A percentile compares a stretch with the other conserved stretches of the same genome.
phyloP scores from a whole-genome alignment of 1,140 invertebrate species.

The Diabrotica undecimpunctata region DNA sequence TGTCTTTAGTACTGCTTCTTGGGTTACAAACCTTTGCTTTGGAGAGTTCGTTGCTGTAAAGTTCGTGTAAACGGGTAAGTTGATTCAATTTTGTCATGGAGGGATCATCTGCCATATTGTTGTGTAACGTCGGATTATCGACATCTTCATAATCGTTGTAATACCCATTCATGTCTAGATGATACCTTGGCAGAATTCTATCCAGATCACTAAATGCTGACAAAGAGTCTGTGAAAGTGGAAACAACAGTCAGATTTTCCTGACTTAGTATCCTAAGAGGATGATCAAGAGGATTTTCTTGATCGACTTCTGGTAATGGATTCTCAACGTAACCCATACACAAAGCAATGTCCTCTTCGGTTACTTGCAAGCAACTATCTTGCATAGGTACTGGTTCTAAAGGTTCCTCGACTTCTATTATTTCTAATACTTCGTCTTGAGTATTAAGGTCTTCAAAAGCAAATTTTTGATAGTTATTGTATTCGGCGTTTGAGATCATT shows the following conservation, averaged over 20 bases:
- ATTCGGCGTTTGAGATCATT: slow-evolving; percentile 56
- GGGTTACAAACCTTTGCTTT: slow-evolving; percentile 57
- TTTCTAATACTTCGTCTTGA: slow-evolving; percentile 72
- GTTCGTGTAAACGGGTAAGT: slow-evolving; percentile 62
- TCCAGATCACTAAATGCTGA: slow-evolving; percentile 73
- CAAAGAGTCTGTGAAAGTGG: slow-evolving; percentile 79
- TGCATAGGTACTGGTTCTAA: slow-evolving; percentile 76
- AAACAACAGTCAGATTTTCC: slow-evolving; percentile 85
- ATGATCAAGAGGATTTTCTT: slow-evolving; percentile 66
- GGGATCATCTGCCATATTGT: slow-evolving; percentile 38
- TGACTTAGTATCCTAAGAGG: slow-evolving; percentile 82
- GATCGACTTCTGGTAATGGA: slow-evolving; percentile 67
- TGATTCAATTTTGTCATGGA: slow-evolving; percentile 59
- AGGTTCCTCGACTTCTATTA: slow-evolving; percentile 77
- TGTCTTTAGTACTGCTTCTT: slow-evolving; percentile 48
- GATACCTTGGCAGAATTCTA: slow-evolving; percentile 48
- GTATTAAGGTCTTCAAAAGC: slow-evolving; percentile 45
- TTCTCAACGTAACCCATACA: slow-evolving; percentile 75
- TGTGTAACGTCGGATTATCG: slow-evolving; percentile 39
- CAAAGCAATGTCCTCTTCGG: slow-evolving; percentile 85
- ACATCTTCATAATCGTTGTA: slow-evolving; percentile 46
- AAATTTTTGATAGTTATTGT: slow-evolving; percentile 38
- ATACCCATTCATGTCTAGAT: slow-evolving; percentile 39
- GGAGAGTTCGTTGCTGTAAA: slow-evolving; percentile 65
- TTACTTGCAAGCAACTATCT: slow-evolving; percentile 81